Conservation (phyloP, 1,140 invertebrate genomes). For the Zaprionus africanus region DNA sequence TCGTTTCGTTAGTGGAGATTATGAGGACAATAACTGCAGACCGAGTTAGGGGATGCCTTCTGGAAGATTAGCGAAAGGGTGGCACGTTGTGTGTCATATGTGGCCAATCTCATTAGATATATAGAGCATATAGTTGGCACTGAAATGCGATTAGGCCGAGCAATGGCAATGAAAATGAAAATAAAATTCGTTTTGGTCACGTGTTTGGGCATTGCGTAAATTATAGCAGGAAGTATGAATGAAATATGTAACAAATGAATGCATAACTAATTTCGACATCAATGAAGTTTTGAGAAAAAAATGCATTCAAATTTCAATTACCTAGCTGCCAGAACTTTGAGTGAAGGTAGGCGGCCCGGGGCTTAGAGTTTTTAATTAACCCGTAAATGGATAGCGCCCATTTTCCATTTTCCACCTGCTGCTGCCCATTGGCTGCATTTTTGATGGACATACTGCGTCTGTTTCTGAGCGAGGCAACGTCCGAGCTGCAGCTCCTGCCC, state of each 20-base stretch:
- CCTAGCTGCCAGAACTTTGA: conserved; percentile 64
- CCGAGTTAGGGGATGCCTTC: conserved; percentile 54
- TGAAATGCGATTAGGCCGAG: conserved; percentile 40
- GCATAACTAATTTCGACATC: conserved; percentile 12
- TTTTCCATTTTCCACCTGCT: conserved; percentile 40
- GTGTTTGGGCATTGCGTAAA: conserved; percentile 31
- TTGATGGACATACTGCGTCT: conserved; percentile 74
- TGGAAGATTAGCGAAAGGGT: conserved; percentile 70
- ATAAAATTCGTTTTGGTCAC: conserved; percentile 76
- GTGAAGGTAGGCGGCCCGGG: conserved; percentile 58
- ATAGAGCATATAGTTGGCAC: conserved; percentile 41
- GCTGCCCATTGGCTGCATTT: conserved; percentile 70
- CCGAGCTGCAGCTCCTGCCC: not conserved
- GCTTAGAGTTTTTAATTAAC: conserved; percentile 71
- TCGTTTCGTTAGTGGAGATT: conserved; percentile 53
- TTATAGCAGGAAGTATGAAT: conserved; percentile 53
- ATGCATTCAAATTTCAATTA: conserved; percentile 54
- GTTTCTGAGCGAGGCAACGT: conserved; percentile 58
- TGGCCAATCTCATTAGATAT: conserved; percentile 43
- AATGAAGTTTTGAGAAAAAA: conserved; percentile 1
- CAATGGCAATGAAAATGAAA: conserved; percentile 56
- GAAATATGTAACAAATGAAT: conserved; percentile 56
- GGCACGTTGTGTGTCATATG: conserved; percentile 41
- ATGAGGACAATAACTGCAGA: conserved; percentile 32
- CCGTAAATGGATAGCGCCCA: conserved; percentile 28